Evolutionary conservation across 2,113 vertebrate species (phyloP).

Genomic region (Cichladusa arquata): DNA sequence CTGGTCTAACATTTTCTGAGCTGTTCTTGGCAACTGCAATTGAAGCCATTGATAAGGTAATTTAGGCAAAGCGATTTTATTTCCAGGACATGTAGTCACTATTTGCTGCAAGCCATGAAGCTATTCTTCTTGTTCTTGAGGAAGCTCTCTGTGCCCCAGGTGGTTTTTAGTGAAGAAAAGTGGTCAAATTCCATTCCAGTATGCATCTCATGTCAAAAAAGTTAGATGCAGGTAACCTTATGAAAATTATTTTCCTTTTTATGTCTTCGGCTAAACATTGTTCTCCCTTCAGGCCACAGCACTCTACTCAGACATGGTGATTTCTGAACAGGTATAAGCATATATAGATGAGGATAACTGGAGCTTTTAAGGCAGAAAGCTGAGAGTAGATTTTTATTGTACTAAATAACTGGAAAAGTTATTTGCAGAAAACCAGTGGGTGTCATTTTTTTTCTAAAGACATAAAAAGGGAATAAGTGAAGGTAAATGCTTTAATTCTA

Average conservation of each 20-base stretch:
- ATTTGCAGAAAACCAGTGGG: not conserved
- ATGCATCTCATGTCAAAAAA: not conserved
- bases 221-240: not conserved
- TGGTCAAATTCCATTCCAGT: not conserved
- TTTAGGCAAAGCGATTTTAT: not conserved
- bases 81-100: accelerated
- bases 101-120: not conserved
- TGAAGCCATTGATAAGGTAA: not conserved
- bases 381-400: not conserved
- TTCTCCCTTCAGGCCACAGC: not conserved
- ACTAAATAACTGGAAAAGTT: not conserved
- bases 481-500: not conserved
- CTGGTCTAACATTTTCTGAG: not conserved
- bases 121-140: not conserved
- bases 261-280: not conserved
- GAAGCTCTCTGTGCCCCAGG: not conserved
- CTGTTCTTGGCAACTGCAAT: not conserved
- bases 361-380: not conserved
- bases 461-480: not conserved
- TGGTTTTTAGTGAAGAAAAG: not conserved
- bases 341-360: not conserved
- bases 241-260: not conserved
- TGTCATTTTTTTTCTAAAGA: not conserved
- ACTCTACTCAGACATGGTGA: not conserved
- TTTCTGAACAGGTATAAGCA: not conserved